A percentile compares a stretch with the other conserved stretches of the same genome.
Conservation (phyloP, 2,113 vertebrate species). For the Lanius ludovicianus region DNA sequence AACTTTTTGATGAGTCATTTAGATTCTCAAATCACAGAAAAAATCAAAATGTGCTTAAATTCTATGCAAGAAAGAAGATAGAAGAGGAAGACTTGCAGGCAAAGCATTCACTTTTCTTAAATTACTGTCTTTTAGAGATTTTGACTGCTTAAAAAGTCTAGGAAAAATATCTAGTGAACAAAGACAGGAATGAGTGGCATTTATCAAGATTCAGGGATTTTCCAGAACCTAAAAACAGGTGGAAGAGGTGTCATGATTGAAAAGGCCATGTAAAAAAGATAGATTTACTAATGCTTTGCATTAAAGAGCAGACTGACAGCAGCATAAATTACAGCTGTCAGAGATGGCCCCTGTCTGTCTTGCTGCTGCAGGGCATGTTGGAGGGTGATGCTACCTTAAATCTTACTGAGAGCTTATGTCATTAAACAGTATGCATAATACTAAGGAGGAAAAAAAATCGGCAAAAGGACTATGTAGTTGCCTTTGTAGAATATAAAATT, state of each 20-base stretch:
- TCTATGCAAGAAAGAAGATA: neutral
- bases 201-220: neutral
- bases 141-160: neutral
- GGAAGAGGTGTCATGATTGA: neutral
- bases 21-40: neutral
- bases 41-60: neutral
- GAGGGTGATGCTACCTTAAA: neutral
- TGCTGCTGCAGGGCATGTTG: neutral
- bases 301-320: neutral
- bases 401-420: neutral
- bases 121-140: neutral
- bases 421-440: neutral
- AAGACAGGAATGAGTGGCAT: neutral
- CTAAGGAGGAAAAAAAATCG: neutral
- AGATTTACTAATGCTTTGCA: neutral
- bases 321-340: neutral
- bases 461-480: neutral
- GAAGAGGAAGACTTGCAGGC: neutral
- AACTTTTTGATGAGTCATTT: neutral
- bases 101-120: neutral
- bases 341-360: neutral
- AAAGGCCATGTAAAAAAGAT: neutral
- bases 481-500: neutral
- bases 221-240: neutral
- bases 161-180: neutral